Evolutionary conservation across 2,888 invertebrate species (phyloP), one percentile per base, ranked within the genome.

Genomic region (Stomorhina lunata): DNA sequence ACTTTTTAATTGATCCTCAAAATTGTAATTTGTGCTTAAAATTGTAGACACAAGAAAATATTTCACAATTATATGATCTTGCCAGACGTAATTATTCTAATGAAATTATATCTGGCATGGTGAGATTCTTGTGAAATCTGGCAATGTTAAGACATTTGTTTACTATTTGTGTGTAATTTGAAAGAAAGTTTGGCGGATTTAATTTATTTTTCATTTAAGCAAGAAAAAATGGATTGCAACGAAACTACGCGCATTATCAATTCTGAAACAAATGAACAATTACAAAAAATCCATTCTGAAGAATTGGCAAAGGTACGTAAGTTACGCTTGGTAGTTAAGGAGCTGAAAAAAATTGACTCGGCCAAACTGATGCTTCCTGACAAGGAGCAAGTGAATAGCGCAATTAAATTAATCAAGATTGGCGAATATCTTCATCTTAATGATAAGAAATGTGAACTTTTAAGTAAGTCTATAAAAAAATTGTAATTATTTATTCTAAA

Each of bases 281-380:
- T 89, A 32, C 50, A 81, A 6, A 86, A 86, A 72, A 73, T 85
- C 0, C 88, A 88, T 2, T 84, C 87, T 34, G 68, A 66, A 0
- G 88, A 88, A 50, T 65, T 90, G 2, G 76, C 81, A 2, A 88
- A 86, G 55, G 85, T 89, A 0, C 81, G 88, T 2, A 90, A 89
- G 27, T 55, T 90, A 4, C 87, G 87, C 22, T 79, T 90, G 2
- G 83, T 90, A 2, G 43, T 90, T 0, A 85, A 87, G 27, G 85
- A 87, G 37, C 32, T 89, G 5, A 86, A 85, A 0, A 72, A 48
- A 4, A 77, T 87, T 48, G 83, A 85, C 25, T 66, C 57, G 15
- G 20, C 37, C 4, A 77, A 82, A 2, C 57, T 84, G 17, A 32
- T 50, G 43, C 40, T 85, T 4, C 69, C 80, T 4, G 84, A 85